Evolutionary conservation across 2,888 invertebrate genomes (phyloP), one percentile per base, ranked within the genome.

Genomic region (Eupithecia dodoneata): DNA sequence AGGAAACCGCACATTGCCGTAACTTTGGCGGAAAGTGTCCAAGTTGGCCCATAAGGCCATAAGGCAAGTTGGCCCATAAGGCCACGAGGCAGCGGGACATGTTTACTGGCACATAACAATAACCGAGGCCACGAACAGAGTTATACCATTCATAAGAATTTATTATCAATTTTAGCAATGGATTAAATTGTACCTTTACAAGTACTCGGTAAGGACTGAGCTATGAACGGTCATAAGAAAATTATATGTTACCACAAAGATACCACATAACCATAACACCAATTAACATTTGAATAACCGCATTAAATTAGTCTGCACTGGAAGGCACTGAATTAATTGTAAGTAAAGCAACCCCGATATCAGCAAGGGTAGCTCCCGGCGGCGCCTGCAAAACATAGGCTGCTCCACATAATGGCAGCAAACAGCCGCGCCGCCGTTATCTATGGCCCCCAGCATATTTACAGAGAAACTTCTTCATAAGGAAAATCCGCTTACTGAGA

Each of bases 71-170:
- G n/a, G 45, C n/a, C 67, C 80, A 77, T 78, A 77, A 75, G 72
- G 79, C 77, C 10, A 18, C 6, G 59, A 80, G 52, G 52, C 52
- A n/a, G 52, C 77, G 72, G 73, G 79, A 79, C 80, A 77, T 81
- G 80, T 82, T 81, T 82, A 81, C 80, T 76, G 69, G 69, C 67
- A 73, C 77, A 82, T 82, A 80, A 80, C 81, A 79, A 80, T 82
- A 82, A 77, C 81, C 75, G 75, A n/a, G 70, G 55, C 79, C 74
- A 79, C 79, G 47, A 66, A 52, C 72, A 47, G 67, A 78, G 71
- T 76, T 76, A 74, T 74, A 69, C 71, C n/a, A 63, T 67, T 45
- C 76, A 76, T 78, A 72, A 72, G 59, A 78, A 76, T 78, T 73
- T 59, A 78, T 73, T 73, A 73, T 73, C 71, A 47, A 72, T 72